phyloP scores from a whole-genome alignment of 2,797 vertebrate species.

The Poecile montanus region DNA sequence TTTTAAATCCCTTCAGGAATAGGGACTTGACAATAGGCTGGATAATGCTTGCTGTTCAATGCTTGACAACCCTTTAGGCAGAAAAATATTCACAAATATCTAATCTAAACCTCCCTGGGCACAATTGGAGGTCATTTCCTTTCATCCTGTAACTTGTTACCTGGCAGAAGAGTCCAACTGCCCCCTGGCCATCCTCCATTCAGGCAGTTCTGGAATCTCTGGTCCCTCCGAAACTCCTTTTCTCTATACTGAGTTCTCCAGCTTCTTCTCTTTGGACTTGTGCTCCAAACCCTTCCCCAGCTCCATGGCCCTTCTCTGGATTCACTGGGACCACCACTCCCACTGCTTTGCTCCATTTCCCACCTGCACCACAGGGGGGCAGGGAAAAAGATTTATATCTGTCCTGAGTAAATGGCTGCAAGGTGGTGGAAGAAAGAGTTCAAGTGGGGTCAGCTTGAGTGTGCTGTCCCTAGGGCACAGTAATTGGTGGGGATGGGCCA shows the following conservation, averaged over 20 bases:
- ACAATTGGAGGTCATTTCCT: background rate
- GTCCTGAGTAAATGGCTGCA: background rate
- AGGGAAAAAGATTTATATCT: too few relatives aligned
- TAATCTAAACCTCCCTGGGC: background rate
- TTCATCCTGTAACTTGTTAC: background rate
- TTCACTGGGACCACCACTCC: rapidly evolving
- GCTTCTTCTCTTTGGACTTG: background rate
- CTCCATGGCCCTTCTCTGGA: background rate
- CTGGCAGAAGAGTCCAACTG: too few relatives aligned
- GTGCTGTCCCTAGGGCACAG: background rate
- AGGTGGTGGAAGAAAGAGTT: background rate
- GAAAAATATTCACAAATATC: background rate
- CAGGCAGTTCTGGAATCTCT: background rate
- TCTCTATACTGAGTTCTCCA: background rate
- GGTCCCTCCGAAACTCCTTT: background rate
- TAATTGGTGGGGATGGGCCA: background rate
- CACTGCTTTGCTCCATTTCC: background rate
- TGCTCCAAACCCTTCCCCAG: background rate
- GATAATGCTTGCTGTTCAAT: background rate
- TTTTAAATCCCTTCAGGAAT: background rate
- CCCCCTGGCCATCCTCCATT: background rate
- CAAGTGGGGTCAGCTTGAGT: background rate
- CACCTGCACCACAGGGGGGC: rapidly evolving
- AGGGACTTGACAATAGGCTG: background rate
- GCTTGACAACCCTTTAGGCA: background rate